Evolutionary conservation across 2,797 vertebrate genomes (phyloP), one percentile per base, ranked within the genome.

Genomic region (Rhinatrema bivittatum): DNA sequence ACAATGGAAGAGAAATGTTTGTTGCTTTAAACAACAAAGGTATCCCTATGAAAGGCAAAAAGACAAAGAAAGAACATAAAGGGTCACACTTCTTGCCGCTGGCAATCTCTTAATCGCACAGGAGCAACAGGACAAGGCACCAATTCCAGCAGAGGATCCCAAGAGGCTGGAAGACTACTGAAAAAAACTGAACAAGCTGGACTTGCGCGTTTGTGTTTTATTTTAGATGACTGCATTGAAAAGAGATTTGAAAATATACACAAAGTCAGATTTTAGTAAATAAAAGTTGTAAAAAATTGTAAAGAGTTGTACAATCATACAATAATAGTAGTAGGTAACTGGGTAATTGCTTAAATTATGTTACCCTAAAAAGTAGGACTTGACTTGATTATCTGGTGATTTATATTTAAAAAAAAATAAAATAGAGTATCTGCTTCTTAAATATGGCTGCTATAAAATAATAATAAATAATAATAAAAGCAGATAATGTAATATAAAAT

Each of bases 51-150:
- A 86, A 73, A 68, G 95, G 95, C 34, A 93, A 81, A 68, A 97
- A 84, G 78, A 97, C 94, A 25, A 88, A 89, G 72, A 91, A 93
- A 77, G 92, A 96, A 78, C 86, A 86, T 7, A 62, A 77, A 58
- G 84, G 91, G 42, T 93, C 91, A 50, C 95, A 99, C 68, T 99
- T 99, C 74, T 94, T 99, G 78, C 94, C 95, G 9, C 85, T 92
- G 69, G 82, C 76, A 60, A 73, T 79, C 72, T 82, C 79, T 43
- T 86, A 85, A 78, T 65, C 36, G 35, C 17, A 44, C 24, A 39
- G n/a, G n/a, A n/a, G n/a, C n/a, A n/a, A n/a, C n/a, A n/a, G n/a
- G n/a, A n/a, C n/a, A 68, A 66, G 70, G 65, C 76, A 79, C 66
- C 71, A 87, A 72, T 93, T 92, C 83, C 86, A 83, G 69, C 90